Evolutionary conservation across 2,888 invertebrate genomes (phyloP).

Genomic region (Tineola bisselliella): DNA sequence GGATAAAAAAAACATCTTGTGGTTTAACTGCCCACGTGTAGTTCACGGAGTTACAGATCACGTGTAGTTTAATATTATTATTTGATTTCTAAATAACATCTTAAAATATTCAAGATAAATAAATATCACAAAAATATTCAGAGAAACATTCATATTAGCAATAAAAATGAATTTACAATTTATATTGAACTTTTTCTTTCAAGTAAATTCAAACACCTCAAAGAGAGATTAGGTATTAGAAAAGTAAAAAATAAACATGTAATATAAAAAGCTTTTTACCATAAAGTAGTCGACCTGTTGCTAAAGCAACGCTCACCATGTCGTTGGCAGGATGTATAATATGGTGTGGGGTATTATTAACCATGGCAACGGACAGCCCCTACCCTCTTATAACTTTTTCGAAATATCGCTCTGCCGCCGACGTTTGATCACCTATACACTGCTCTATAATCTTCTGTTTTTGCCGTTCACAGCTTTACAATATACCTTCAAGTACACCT

Average conservation of each 20-base stretch:
- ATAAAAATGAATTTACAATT: too few species aligned
- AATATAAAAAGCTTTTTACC: slow-evolving; percentile 5
- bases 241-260: not conserved
- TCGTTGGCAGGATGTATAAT: slow-evolving; percentile 34
- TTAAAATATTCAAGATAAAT: not conserved
- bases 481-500: slow-evolving; percentile 21
- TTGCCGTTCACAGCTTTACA: slow-evolving; percentile 31
- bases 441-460: slow-evolving; percentile 53
- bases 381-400: slow-evolving; percentile 36
- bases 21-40: not conserved
- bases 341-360: slow-evolving; percentile 46
- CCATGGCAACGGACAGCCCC: slow-evolving; percentile 54
- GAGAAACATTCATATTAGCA: too few species aligned
- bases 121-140: not conserved
- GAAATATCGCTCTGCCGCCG: slow-evolving; percentile 49
- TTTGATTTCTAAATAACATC: not conserved
- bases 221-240: not conserved
- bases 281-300: slow-evolving; percentile 42
- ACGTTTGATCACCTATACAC: slow-evolving; percentile 60
- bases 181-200: slow-evolving; percentile 1
- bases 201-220: slow-evolving; percentile 1
- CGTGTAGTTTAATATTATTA: not conserved
- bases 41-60: not conserved
- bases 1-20: not conserved
- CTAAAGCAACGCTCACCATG: slow-evolving; percentile 35